Percentiles rank a stretch among this genome's conserved stretches.
Evolutionary conservation across 2,797 vertebrate species (phyloP).

Genomic region (Ficedula albicollis): DNA sequence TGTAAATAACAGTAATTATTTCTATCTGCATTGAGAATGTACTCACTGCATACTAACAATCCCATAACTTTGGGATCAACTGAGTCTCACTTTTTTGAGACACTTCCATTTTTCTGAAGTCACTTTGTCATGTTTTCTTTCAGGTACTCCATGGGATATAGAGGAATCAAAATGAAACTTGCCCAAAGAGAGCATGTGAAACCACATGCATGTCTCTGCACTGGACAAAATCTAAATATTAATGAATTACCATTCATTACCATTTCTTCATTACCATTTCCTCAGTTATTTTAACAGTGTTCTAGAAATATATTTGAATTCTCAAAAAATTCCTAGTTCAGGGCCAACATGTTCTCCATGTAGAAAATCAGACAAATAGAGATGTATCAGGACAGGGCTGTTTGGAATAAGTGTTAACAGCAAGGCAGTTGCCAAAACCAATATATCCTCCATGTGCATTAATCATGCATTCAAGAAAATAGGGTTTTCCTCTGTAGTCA

Average conservation of each 20-base stretch:
- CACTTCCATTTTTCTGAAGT: background rate
- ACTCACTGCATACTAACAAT: background rate
- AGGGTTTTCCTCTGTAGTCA: background rate
- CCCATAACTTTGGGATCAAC: background rate
- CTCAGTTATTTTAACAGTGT: background rate
- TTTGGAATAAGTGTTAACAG: background rate
- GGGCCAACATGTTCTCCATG: background rate
- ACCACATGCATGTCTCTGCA: background rate
- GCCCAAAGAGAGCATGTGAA: background rate
- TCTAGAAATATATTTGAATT: background rate
- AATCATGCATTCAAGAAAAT: background rate
- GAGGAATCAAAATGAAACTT: background rate
- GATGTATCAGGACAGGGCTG: background rate
- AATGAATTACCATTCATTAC: background rate
- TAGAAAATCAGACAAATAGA: background rate
- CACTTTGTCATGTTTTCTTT: background rate
- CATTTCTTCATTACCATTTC: background rate
- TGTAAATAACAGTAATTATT: background rate
- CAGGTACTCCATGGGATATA: background rate
- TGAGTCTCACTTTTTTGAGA: background rate
- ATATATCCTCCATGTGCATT: background rate
- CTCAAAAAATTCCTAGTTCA: background rate
- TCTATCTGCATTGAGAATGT: background rate
- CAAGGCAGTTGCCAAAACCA: background rate
- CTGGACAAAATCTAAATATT: background rate